Evolutionary conservation across 2,888 invertebrate species (phyloP), one percentile per base, ranked within the genome.

Genomic region (Epinotia bilunana): DNA sequence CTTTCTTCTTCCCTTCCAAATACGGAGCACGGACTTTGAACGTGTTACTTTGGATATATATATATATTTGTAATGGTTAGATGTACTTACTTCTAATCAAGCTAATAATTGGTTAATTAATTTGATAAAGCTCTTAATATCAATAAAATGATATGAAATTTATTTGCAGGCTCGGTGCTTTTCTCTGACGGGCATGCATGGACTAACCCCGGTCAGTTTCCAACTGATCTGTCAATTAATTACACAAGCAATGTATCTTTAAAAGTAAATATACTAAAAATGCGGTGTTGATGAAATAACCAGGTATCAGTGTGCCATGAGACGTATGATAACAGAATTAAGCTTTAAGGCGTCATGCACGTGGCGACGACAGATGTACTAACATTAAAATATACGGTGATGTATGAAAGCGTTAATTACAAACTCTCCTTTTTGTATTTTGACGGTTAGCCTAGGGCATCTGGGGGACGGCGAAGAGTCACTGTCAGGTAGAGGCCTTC

Each of bases 121-220:
- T 71, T 62, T 55, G 20, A 23, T 73, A 70, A 64, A 33, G 61
- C 23, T 28, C 33, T 43, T 68, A 72, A 70, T 49, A 78, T 77
- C 63, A n/a, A 75, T 74, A 62, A 79, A 77, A 71, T 73, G 72
- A 70, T 71, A 77, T 68, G 78, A 86, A 85, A 81, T 90, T 90
- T 91, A 78, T 91, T 94, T 93, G 78, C 93, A 94, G 93, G 87
- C 88, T 90, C 87, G 93, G 93, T 90, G 93, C 92, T 91, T 93
- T 89, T 89, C 87, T 92, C 83, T 94, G 92, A 93, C 84, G 87
- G 87, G 85, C 85, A 87, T 92, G 93, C 92, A 91, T 92, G 92
- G 90, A 87, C 80, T 90, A 91, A 92, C 85, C 78, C 73, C 70
- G 63, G 55, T 60, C 49, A 68, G 58, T 72, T 64, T 11, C 53